These are phyloP conservation scores for Macrocentrus cingulum DNA, from an alignment of 1,140 invertebrate genomes.

Conservation along the genomic window DNA sequence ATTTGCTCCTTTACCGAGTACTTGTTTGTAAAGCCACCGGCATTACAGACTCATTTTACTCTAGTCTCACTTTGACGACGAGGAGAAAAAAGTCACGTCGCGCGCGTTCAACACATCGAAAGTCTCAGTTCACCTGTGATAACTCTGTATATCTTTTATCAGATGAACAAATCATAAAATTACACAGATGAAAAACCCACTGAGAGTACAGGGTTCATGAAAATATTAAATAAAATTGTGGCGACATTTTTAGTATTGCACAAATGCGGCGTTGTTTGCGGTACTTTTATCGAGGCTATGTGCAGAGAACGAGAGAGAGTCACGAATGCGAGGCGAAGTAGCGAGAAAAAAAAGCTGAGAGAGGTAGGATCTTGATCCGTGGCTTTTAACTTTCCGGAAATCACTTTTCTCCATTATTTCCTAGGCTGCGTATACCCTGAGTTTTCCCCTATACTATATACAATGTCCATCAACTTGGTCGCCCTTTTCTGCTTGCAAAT, in stretches of 20 bases:
- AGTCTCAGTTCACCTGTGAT: no score
- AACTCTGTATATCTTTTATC: no score
- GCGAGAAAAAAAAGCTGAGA: constrained; percentile 7
- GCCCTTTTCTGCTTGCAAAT: not conserved
- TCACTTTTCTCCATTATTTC: constrained; percentile 58
- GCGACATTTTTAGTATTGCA: no score
- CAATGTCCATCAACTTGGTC: not conserved
- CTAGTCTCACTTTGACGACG: no score
- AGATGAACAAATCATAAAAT: no score
- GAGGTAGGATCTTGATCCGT: constrained; percentile 46
- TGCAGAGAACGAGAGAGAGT: not conserved
- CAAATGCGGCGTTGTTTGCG: no score
- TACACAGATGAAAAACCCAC: no score
- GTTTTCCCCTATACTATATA: not conserved
- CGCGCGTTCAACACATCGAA: no score
- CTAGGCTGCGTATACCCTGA: constrained; percentile 24
- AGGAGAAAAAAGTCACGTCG: no score
- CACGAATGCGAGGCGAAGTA: constrained; percentile 8
- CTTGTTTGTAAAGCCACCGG: not conserved
- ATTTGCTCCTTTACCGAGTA: constrained; percentile 12
- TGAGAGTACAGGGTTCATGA: no score
- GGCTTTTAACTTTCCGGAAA: constrained; percentile 58
- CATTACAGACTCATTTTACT: constrained; percentile 18
- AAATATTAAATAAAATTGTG: no score
- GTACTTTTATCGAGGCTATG: no score